Percentiles rank a stretch among this genome's conserved stretches.
Conservation (phyloP, 2,797 vertebrate species). For the Columba guinea region DNA sequence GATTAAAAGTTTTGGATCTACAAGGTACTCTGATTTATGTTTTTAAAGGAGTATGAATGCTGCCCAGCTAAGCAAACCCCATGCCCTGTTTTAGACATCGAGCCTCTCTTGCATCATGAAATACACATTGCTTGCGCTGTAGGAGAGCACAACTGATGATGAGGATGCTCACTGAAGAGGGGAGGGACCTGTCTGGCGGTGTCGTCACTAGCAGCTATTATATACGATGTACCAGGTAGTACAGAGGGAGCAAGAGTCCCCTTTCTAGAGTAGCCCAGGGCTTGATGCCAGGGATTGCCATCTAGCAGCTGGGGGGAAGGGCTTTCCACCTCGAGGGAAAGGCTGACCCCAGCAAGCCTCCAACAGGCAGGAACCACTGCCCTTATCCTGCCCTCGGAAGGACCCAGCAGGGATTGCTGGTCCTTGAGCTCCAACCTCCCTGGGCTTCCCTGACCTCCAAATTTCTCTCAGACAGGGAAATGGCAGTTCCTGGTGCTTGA, state of each 20-base stretch:
- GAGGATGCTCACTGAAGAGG: not conserved
- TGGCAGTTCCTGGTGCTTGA: not conserved
- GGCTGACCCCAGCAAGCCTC: no score
- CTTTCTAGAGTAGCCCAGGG: not conserved
- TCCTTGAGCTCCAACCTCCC: not conserved
- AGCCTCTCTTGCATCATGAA: not conserved
- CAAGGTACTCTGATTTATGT: not conserved
- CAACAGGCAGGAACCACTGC: no score
- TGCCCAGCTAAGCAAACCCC: not conserved
- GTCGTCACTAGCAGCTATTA: rapidly evolving
- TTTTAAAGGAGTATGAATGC: not conserved
- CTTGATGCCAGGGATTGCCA: not conserved
- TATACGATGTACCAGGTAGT: rapidly evolving
- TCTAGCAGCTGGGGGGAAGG: no score
- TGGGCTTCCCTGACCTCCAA: not conserved
- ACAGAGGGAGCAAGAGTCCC: not conserved
- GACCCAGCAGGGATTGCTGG: not conserved
- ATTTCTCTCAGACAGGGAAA: not conserved
- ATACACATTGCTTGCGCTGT: rapidly evolving
- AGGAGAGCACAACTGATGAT: not conserved
- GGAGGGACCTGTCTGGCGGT: not conserved
- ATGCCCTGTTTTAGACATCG: not conserved
- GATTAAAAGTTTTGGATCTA: not conserved
- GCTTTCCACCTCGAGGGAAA: no score
- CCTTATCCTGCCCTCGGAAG: rapidly evolving